Conservation (phyloP, 2,797 vertebrate species). For the Alauda arvensis region DNA sequence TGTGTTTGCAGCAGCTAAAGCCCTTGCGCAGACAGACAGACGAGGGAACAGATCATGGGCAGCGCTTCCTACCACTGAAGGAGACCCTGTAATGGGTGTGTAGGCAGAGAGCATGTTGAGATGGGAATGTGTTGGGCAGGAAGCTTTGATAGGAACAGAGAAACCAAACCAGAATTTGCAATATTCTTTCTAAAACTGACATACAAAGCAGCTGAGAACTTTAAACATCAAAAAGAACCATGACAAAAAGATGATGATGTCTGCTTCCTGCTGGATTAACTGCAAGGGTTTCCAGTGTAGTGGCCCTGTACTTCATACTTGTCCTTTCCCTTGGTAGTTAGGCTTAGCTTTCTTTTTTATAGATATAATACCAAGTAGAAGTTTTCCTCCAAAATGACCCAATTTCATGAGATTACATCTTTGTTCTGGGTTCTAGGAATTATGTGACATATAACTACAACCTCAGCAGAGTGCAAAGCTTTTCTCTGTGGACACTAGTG, state of each 20-base stretch:
- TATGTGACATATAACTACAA: background rate
- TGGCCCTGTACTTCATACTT: background rate
- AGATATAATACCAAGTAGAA: background rate
- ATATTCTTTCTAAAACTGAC: background rate
- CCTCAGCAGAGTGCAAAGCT: background rate
- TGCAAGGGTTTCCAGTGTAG: background rate
- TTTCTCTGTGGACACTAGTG: background rate
- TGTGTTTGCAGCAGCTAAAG: background rate
- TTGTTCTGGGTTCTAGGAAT: background rate
- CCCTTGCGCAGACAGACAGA: background rate
- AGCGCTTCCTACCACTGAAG: background rate
- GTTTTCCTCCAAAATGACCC: background rate
- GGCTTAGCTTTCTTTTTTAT: background rate
- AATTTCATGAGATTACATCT: background rate
- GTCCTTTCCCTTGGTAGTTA: background rate
- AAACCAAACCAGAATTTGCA: background rate
- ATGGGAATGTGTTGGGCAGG: background rate
- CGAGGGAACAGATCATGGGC: background rate
- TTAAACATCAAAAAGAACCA: background rate
- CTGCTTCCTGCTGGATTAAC: background rate
- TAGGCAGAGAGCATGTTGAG: background rate
- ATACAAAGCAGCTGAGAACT: background rate
- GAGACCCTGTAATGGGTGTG: background rate
- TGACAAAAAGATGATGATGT: background rate
- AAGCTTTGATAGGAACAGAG: background rate